Conservation (phyloP, 1,140 invertebrate genomes). For the Coenobita brevimanus region DNA sequence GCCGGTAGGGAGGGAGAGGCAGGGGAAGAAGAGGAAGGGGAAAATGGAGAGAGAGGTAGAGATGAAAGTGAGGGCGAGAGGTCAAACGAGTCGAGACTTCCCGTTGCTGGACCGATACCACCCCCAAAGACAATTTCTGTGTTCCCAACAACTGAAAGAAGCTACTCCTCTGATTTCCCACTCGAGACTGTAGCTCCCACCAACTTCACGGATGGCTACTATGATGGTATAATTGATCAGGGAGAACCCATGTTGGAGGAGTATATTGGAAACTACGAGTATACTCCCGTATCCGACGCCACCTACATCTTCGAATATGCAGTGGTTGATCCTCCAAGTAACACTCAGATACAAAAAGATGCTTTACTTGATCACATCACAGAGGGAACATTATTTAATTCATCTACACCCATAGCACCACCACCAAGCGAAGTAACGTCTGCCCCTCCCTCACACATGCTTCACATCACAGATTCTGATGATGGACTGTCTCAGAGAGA, state of each 20-base stretch:
- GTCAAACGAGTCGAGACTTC: neutral
- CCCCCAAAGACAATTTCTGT: neutral
- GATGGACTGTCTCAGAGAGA: too few relatives aligned
- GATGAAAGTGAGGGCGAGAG: neutral
- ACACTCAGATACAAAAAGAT: neutral
- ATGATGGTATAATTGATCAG: neutral
- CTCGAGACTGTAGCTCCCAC: neutral
- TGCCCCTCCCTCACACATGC: too few relatives aligned
- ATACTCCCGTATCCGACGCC: neutral
- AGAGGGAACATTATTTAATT: too few relatives aligned
- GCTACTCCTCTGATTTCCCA: neutral
- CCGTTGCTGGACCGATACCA: neutral
- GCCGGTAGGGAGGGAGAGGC: neutral
- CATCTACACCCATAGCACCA: too few relatives aligned
- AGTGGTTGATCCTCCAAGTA: neutral
- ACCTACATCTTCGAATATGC: conserved; percentile 39
- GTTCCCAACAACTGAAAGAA: neutral
- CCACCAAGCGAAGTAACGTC: too few relatives aligned
- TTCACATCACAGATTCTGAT: too few relatives aligned
- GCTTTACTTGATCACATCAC: neutral
- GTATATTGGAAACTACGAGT: conserved; percentile 39
- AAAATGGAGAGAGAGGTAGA: neutral
- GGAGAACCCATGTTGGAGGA: conserved; percentile 10
- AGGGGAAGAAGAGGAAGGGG: neutral
- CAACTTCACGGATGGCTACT: conserved; percentile 19